A percentile compares a stretch with the other conserved stretches of the same genome.
phyloP scores from a whole-genome alignment of 2,888 invertebrate species.

The Byasa hedistus region DNA sequence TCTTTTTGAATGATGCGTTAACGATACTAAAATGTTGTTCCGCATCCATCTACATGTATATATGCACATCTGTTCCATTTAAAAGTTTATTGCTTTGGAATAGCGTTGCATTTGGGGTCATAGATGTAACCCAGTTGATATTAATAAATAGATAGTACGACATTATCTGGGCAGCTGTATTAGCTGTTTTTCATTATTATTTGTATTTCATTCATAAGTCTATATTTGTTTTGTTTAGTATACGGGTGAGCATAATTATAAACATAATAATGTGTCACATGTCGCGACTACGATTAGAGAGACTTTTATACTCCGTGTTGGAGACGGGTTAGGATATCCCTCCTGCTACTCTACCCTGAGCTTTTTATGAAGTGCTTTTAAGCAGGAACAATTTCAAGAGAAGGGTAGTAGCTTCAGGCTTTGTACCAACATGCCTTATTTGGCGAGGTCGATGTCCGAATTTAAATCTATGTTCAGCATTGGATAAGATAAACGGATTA shows the following conservation, averaged over 20 bases:
- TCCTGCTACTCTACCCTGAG: too few species aligned
- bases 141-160: slow-evolving; percentile 23
- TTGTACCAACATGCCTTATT: too few species aligned
- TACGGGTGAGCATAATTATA: slow-evolving; percentile 12
- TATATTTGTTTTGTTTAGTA: slow-evolving; percentile 22
- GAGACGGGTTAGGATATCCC: too few species aligned
- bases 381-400: too few species aligned
- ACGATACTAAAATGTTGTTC: slow-evolving; percentile 21
- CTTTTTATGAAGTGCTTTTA: too few species aligned
- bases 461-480: too few species aligned
- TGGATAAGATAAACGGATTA: too few species aligned
- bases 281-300: background rate
- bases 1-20: slow-evolving; percentile 35
- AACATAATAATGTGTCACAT: slow-evolving; percentile 12
- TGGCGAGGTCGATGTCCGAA: too few species aligned
- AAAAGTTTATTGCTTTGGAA: slow-evolving; percentile 19
- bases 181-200: slow-evolving; percentile 21
- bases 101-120: slow-evolving; percentile 9
- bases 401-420: too few species aligned
- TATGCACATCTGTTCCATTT: slow-evolving; percentile 16
- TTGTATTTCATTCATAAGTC: slow-evolving; percentile 30
- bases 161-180: slow-evolving; percentile 26
- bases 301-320: background rate
- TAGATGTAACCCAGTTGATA: slow-evolving; percentile 14
- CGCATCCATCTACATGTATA: background rate